phyloP scores from a whole-genome alignment of 2,888 invertebrate genomes.

The Helicoverpa assulta region DNA sequence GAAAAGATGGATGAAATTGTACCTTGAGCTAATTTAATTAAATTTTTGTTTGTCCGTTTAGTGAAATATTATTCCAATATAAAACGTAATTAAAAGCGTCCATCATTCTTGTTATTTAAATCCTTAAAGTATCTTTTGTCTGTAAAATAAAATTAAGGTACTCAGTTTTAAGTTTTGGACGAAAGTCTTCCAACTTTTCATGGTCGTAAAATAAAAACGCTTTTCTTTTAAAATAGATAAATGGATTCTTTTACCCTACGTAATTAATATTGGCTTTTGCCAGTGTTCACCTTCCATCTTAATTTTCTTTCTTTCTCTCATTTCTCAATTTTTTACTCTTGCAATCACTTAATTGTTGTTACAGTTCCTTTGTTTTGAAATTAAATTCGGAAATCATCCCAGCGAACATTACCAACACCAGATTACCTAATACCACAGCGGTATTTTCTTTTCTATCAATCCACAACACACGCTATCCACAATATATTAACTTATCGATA shows the following conservation, averaged over 20 bases:
- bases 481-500: conserved; percentile 43
- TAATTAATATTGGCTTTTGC: conserved; percentile 25
- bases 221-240: conserved; percentile 21
- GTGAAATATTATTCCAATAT: conserved; percentile 57
- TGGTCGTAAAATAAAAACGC: conserved; percentile 20
- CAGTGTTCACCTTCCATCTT: neutral
- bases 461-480: too few relatives aligned
- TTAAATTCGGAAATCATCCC: too few relatives aligned
- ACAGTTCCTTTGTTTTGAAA: neutral
- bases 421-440: too few relatives aligned
- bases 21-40: conserved; percentile 47
- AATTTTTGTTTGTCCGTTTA: conserved; percentile 50
- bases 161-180: conserved; percentile 38
- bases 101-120: conserved; percentile 49
- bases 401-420: too few relatives aligned
- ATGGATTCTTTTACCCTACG: conserved; percentile 12
- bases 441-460: too few relatives aligned
- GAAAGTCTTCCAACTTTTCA: conserved; percentile 25
- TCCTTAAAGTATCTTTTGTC: conserved; percentile 51
- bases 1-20: conserved; percentile 26
- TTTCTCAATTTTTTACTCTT: neutral
- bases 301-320: neutral
- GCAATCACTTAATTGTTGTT: neutral
- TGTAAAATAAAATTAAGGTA: conserved; percentile 44
- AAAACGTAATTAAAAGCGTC: conserved; percentile 53